phyloP scores from a whole-genome alignment of 2,888 invertebrate species.

The Macrophya alboannulata region DNA sequence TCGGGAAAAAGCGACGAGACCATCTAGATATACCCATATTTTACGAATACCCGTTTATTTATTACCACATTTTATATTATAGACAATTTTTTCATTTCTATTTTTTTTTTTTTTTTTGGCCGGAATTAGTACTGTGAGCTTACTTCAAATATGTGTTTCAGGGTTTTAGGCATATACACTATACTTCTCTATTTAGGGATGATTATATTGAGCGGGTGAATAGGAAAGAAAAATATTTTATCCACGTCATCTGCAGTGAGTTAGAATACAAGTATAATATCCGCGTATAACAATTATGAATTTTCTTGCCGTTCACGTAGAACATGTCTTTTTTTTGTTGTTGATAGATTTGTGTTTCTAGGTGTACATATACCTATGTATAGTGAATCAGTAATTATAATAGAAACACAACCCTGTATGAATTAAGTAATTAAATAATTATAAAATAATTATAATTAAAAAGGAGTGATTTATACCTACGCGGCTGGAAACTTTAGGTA shows the following conservation, averaged over 20 bases:
- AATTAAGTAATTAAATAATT: neutral
- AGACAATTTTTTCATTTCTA: neutral
- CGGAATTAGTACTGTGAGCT: neutral
- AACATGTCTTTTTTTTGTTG: too few species aligned
- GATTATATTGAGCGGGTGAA: too few species aligned
- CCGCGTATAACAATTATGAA: too few species aligned
- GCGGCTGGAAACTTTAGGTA: neutral
- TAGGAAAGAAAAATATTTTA: too few species aligned
- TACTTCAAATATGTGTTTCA: neutral
- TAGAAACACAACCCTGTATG: neutral
- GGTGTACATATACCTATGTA: too few species aligned
- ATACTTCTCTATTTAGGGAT: too few species aligned
- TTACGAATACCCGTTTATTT: neutral
- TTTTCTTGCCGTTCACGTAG: too few species aligned
- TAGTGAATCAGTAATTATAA: too few species aligned
- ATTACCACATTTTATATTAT: neutral
- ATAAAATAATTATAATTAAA: constrained; percentile 2
- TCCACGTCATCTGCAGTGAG: too few species aligned
- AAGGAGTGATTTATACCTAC: neutral
- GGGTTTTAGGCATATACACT: too few species aligned
- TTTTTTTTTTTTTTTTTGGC: neutral
- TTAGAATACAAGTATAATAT: too few species aligned
- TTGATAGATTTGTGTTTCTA: too few species aligned
- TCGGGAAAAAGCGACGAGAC: neutral
- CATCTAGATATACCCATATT: neutral